phyloP scores from a whole-genome alignment of 1,140 invertebrate genomes.

The Cyclina sinensis region DNA sequence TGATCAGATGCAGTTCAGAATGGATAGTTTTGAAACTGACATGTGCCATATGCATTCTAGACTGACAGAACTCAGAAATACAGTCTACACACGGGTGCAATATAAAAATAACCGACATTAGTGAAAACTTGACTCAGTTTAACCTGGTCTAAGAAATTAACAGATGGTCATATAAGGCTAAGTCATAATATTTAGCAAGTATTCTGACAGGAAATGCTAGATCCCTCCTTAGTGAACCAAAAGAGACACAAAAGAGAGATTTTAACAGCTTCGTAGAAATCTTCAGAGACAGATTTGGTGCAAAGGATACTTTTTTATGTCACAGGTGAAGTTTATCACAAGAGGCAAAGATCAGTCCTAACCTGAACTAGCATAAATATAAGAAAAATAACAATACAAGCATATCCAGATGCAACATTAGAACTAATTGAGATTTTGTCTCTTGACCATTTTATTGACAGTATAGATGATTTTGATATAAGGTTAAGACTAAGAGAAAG shows the following conservation, averaged over 20 bases:
- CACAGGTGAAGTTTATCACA: constrained; percentile 4
- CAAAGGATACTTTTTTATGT: constrained; percentile 27
- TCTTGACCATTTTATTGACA: constrained; percentile 6
- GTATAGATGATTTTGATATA: constrained; percentile 22
- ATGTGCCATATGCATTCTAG: too few relatives aligned
- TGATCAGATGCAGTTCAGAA: too few relatives aligned
- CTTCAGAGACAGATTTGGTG: constrained; percentile 16
- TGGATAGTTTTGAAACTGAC: too few relatives aligned
- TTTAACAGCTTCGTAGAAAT: not conserved
- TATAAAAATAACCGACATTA: too few relatives aligned
- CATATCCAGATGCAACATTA: constrained; percentile 16
- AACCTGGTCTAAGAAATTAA: constrained; percentile 36
- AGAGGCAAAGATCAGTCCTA: not conserved
- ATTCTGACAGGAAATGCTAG: constrained; percentile 50
- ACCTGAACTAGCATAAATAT: constrained; percentile 11
- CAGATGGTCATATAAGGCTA: not conserved
- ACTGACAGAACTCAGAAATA: too few relatives aligned
- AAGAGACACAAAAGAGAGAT: not conserved
- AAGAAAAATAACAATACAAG: constrained; percentile 18
- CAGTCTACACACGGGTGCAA: too few relatives aligned
- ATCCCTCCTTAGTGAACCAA: constrained; percentile 48
- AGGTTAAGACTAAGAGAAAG: constrained; percentile 14
- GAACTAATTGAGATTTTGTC: constrained; percentile 22
- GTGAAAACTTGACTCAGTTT: constrained; percentile 59
- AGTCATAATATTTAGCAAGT: constrained; percentile 40